phyloP scores from a whole-genome alignment of 2,797 vertebrate genomes.

The Enteromius argenteus region DNA sequence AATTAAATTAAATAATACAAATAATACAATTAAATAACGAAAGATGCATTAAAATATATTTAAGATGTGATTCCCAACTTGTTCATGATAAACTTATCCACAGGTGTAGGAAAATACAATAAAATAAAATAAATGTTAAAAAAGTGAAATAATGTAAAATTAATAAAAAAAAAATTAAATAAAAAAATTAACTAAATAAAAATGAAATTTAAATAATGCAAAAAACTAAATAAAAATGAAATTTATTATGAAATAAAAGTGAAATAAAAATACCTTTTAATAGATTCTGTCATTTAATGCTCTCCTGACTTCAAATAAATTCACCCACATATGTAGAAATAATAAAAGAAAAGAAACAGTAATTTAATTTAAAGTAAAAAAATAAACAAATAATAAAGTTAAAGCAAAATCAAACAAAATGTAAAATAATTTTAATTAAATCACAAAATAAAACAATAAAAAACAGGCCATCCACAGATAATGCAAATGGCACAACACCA shows the following conservation, averaged over 20 bases:
- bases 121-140: not conserved
- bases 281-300: not conserved
- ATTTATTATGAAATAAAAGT: not conserved
- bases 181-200: not conserved
- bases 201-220: no score
- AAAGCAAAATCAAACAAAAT: not conserved
- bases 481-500: not conserved
- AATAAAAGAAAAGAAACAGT: not conserved
- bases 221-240: not conserved
- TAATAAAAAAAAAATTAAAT: not conserved
- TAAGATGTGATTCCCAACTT: not conserved
- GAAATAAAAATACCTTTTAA: not conserved
- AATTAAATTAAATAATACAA: no score
- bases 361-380: no score
- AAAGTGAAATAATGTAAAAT: not conserved
- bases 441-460: not conserved
- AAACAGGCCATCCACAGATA: not conserved
- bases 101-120: not conserved
- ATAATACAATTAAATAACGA: not conserved
- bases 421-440: not conserved
- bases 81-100: not conserved
- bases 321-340: not conserved
- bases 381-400: not conserved
- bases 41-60: no score
- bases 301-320: not conserved